Percentiles rank a stretch among this genome's conserved stretches.
Conservation (phyloP, 2,888 invertebrate genomes). For the Mesoligia furuncula region DNA sequence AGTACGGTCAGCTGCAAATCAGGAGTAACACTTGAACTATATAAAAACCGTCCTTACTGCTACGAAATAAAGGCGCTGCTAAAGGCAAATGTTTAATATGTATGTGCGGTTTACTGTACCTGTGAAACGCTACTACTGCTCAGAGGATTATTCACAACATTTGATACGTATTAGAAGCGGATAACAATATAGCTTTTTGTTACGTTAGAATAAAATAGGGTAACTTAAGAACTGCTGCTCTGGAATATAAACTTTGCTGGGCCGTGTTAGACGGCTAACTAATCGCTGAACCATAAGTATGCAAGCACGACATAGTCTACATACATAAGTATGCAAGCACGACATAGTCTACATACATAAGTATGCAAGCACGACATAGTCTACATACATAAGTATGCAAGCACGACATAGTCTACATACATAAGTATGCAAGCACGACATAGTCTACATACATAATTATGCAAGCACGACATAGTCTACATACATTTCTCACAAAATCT, state of each 20-base stretch:
- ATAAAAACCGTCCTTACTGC: background rate
- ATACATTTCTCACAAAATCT: slow-evolving; percentile 24
- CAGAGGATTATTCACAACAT: slow-evolving; percentile 1
- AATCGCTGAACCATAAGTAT: background rate
- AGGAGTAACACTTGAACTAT: background rate
- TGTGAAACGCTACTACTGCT: background rate
- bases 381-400: slow-evolving; percentile 12
- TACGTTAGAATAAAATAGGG: background rate
- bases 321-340: no score
- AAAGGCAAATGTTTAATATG: background rate
- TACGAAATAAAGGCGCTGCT: background rate
- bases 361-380: no score
- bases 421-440: slow-evolving; percentile 1
- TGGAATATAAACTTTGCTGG: background rate
- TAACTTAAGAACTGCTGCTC: background rate
- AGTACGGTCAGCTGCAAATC: background rate
- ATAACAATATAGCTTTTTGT: no score
- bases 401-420: no score
- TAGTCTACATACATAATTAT: no score
- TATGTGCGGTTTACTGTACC: background rate
- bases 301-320: background rate
- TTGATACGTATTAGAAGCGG: background rate
- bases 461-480: background rate
- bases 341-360: slow-evolving; percentile 7
- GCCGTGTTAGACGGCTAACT: no score